These are phyloP conservation scores for Pseudonaja textilis DNA, from an alignment of 2,113 vertebrate species.

Conservation along the genomic window DNA sequence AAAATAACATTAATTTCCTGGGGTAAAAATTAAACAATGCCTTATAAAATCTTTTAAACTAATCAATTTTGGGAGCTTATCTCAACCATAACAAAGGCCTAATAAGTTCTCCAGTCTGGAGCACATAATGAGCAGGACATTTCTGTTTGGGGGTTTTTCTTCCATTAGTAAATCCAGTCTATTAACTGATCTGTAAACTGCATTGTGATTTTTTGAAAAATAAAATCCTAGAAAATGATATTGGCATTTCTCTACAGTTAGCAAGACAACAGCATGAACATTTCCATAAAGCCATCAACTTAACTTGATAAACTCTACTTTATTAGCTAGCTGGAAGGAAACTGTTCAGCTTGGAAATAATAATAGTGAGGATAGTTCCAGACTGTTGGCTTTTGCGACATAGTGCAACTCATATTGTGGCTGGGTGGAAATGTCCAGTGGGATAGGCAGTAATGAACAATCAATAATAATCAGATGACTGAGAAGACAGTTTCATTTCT, in stretches of 20 bases:
- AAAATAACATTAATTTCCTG: background rate
- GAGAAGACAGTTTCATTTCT: background rate
- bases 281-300: background rate
- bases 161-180: background rate
- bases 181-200: background rate
- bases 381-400: background rate
- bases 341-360: background rate
- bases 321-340: background rate
- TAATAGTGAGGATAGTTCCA: background rate
- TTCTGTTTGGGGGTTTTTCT: background rate
- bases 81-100: background rate
- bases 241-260: background rate
- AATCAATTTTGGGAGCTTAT: background rate
- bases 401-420: background rate
- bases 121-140: background rate
- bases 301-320: background rate
- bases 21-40: background rate
- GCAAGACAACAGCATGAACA: background rate
- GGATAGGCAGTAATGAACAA: background rate
- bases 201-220: background rate
- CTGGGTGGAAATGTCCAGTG: background rate
- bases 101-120: background rate
- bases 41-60: background rate
- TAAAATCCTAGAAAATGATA: background rate
- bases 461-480: background rate